Evolutionary conservation across 1,140 invertebrate species (phyloP).

Genomic region (Lepidurus arcticus): DNA sequence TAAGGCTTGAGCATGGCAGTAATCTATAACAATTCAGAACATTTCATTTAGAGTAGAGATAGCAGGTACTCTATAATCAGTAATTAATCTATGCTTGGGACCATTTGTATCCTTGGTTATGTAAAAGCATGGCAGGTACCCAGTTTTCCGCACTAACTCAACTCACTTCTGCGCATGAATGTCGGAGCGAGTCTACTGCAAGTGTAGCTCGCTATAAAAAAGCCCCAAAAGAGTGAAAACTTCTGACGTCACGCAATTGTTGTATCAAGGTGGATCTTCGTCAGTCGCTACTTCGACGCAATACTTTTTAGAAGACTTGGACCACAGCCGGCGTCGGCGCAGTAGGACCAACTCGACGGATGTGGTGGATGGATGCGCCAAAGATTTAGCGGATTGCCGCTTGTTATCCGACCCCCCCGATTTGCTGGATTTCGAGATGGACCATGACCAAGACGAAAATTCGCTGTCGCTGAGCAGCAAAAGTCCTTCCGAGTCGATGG

Average conservation of each 20-base stretch:
- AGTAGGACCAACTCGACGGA: constrained; percentile 24
- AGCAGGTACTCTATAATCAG: too few species aligned
- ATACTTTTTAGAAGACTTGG: constrained; percentile 27
- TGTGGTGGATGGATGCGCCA: not conserved
- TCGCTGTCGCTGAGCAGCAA: not conserved
- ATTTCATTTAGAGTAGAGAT: too few species aligned
- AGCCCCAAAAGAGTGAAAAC: not conserved
- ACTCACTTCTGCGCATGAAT: not conserved
- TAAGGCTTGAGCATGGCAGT: constrained; percentile 6
- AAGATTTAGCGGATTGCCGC: constrained; percentile 4
- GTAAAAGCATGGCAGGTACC: not conserved
- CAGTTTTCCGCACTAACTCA: not conserved
- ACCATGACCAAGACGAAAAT: constrained; percentile 22
- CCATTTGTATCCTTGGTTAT: too few species aligned
- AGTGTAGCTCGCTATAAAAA: not conserved
- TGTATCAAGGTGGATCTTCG: not conserved
- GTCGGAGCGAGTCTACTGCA: not conserved
- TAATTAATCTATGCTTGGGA: too few species aligned
- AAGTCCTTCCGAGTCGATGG: constrained; percentile 2
- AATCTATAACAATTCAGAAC: not conserved
- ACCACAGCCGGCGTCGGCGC: constrained; percentile 16
- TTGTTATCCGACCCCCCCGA: constrained; percentile 27
- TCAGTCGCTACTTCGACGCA: not conserved
- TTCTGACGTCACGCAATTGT: constrained; percentile 16
- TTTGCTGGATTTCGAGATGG: constrained; percentile 33